Base-by-base conservation (phyloP, 1,140 invertebrate genomes). In the Sinella curviseta region DNA sequence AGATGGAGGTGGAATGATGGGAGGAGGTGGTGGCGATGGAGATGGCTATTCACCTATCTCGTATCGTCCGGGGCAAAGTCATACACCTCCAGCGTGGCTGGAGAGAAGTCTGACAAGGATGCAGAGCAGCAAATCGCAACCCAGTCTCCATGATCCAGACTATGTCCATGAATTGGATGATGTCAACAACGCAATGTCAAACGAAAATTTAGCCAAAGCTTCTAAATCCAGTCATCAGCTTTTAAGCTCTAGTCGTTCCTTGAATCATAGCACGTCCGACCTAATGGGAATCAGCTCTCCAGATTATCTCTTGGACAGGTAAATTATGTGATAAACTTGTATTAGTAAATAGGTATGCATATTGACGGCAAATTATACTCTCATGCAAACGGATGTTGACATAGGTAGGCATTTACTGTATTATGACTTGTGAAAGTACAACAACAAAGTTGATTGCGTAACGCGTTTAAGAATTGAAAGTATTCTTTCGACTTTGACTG, bases 71-170 rank as follows among this genome's bases (percentile, higher is more conserved):
- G 65, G 26, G 31, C 65, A 70, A 33, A 70, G 65, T 70, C 65
- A 70, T 31, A 70, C 65, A 70, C 65, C 65, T 1, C 90, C 90
- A 2, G 80, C 83, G 82, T 86, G 85, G 87, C 70, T 87, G 83
- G 79, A 88, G 82, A 57, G 87, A 85, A 79, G 86, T 84, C 77
- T 85, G 30, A 84, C 78, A 65, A 80, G 83, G 31, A 78, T 85
- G 76, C 73, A 82, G 60, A 82, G 55, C 54, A 78, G 74, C 74
- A 65, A 77, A 28, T 81, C 80, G 8, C 74, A 76, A 16, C 75
- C 78, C 0, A 82, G 77, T 60, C 48, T 79, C 12, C 28, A 77
- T 77, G 73, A 77, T 34, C 78, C 78, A 79, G 83, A 70, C 3
- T 70, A 8, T 33, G 24, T 26, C 3, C 14, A 33, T 14, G 65